These are phyloP conservation scores for Ceratoteleas bidentatus DNA, from an alignment of 1,140 invertebrate species.

Conservation along the genomic window DNA sequence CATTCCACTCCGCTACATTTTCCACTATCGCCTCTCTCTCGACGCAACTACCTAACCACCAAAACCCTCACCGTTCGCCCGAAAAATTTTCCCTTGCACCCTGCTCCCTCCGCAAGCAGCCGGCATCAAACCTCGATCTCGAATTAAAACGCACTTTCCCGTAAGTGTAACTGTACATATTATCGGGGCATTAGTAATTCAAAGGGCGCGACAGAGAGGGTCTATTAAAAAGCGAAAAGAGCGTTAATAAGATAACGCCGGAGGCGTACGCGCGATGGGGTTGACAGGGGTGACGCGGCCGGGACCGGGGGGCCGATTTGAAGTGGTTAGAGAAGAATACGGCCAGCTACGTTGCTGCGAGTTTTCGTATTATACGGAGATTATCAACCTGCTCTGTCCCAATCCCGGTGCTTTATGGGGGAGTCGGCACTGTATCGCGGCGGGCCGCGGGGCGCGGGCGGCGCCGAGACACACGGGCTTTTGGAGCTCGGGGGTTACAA, in stretches of 20 bases:
- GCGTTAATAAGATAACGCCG: constrained; percentile 64
- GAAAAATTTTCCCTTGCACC: too few relatives aligned
- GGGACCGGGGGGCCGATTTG: constrained; percentile 65
- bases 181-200: constrained; percentile 50
- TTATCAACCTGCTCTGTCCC: constrained; percentile 80
- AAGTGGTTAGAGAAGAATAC: constrained; percentile 72
- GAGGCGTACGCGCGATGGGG: constrained; percentile 60
- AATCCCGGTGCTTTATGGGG: constrained; percentile 68
- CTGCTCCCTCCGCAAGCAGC: too few relatives aligned
- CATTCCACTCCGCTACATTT: too few relatives aligned
- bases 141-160: too few relatives aligned
- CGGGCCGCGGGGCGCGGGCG: constrained; percentile 27
- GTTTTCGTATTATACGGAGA: constrained; percentile 80
- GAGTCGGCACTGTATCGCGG: constrained; percentile 44
- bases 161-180: constrained; percentile 50
- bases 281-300: constrained; percentile 54
- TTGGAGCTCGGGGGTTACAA: constrained; percentile 59
- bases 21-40: too few relatives aligned
- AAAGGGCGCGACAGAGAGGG: constrained; percentile 35
- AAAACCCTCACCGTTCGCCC: too few relatives aligned
- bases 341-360: constrained; percentile 68
- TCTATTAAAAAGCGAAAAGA: constrained; percentile 63
- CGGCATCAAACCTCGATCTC: too few relatives aligned
- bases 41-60: too few relatives aligned
- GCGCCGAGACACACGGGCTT: constrained; percentile 66